Evolutionary conservation across 2,888 invertebrate genomes (phyloP).

Genomic region (Carterocephalus palaemon): DNA sequence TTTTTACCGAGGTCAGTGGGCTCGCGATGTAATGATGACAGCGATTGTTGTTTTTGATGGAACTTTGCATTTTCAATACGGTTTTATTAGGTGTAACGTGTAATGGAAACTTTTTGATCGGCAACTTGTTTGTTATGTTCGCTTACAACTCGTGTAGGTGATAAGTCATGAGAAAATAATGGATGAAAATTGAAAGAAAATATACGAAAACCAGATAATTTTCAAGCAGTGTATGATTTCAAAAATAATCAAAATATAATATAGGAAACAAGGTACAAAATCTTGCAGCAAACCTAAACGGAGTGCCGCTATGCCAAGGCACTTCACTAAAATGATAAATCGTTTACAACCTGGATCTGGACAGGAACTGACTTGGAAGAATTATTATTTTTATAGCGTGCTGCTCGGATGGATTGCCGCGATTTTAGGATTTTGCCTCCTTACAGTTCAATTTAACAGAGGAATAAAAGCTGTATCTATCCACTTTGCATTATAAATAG

Average conservation of each 20-base stretch:
- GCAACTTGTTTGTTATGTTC: too few relatives aligned
- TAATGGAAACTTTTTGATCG: constrained; percentile 26
- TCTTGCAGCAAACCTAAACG: constrained; percentile 19
- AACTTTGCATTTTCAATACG: constrained; percentile 33
- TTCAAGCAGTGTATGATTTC: too few relatives aligned
- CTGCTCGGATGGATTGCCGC: constrained; percentile 68
- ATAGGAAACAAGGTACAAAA: constrained; percentile 19
- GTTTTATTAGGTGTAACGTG: constrained; percentile 23
- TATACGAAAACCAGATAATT: constrained; percentile 7
- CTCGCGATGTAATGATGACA: constrained; percentile 47
- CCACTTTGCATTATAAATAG: too few relatives aligned
- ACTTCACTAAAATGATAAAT: constrained; percentile 20
- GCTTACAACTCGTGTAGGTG: too few relatives aligned
- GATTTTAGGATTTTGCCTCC: constrained; percentile 58
- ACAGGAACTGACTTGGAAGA: constrained; percentile 49
- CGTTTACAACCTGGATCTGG: constrained; percentile 28
- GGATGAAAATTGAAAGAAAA: too few relatives aligned
- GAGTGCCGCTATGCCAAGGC: constrained; percentile 16
- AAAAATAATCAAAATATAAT: too few relatives aligned
- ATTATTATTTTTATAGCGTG: constrained; percentile 73
- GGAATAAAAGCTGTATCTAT: too few relatives aligned
- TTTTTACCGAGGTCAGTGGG: constrained; percentile 45
- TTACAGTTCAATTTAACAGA: constrained; percentile 22
- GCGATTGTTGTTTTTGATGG: constrained; percentile 45
- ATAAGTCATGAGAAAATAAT: too few relatives aligned